phyloP scores from a whole-genome alignment of 2,888 invertebrate species.

The Stratiomys singularior region DNA sequence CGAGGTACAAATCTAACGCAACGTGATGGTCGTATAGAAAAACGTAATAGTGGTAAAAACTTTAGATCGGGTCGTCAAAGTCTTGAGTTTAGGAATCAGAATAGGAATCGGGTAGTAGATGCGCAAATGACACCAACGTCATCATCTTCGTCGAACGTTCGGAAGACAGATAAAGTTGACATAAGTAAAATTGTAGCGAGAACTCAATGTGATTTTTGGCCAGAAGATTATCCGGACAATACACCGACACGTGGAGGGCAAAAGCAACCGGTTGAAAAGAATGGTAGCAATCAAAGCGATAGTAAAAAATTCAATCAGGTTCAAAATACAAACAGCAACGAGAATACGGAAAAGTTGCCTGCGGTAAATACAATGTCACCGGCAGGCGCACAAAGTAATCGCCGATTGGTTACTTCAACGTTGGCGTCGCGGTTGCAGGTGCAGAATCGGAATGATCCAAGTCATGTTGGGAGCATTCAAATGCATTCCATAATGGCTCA shows the following conservation, averaged over 20 bases:
- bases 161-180: slow-evolving; percentile 45
- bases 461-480: slow-evolving; percentile 64
- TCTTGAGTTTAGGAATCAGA: slow-evolving; percentile 62
- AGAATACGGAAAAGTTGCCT: slow-evolving; percentile 42
- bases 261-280: slow-evolving; percentile 40
- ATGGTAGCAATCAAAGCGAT: slow-evolving; percentile 46
- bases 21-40: slow-evolving; percentile 51
- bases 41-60: slow-evolving; percentile 54
- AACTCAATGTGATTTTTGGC: slow-evolving; percentile 49
- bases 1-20: slow-evolving; percentile 33
- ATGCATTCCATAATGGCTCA: slow-evolving; percentile 64
- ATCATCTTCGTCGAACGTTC: slow-evolving; percentile 36
- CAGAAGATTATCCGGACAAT: slow-evolving; percentile 53
- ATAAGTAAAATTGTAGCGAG: slow-evolving; percentile 35
- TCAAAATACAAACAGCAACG: slow-evolving; percentile 15
- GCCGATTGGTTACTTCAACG: neutral
- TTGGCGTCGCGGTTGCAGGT: slow-evolving; percentile 46
- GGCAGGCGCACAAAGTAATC: neutral
- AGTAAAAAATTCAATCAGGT: slow-evolving; percentile 4
- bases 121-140: neutral
- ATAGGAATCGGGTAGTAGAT: slow-evolving; percentile 13
- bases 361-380: slow-evolving; percentile 12
- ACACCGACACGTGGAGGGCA: slow-evolving; percentile 46
- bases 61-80: slow-evolving; percentile 54
- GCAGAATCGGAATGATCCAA: slow-evolving; percentile 59